These are phyloP conservation scores for Lasaia peninsularis DNA, from an alignment of 1,140 invertebrate genomes.

Conservation along the genomic window DNA sequence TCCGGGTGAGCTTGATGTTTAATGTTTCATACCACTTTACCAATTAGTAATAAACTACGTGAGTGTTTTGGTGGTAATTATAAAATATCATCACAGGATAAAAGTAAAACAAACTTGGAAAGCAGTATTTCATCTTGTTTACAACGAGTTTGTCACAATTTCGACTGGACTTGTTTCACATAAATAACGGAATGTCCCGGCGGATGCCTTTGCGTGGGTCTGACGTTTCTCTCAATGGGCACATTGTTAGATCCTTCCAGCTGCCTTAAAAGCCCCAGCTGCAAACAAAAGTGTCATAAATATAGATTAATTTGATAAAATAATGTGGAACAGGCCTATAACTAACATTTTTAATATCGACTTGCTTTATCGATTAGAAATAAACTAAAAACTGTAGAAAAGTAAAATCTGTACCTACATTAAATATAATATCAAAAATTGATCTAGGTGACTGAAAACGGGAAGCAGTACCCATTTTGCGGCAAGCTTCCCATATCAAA, in stretches of 20 bases:
- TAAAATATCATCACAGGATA: no score
- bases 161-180: constrained; percentile 63
- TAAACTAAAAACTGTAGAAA: neutral
- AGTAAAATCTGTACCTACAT: no score
- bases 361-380: neutral
- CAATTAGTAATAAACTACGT: no score
- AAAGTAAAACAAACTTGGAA: constrained; percentile 19
- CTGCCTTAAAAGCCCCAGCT: constrained; percentile 59
- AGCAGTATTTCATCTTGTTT: constrained; percentile 5
- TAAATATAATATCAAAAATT: no score
- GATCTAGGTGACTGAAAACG: no score
- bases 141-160: constrained; percentile 42
- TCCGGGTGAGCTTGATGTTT: no score
- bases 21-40: no score
- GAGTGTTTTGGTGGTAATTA: no score
- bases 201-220: constrained; percentile 64
- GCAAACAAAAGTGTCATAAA: constrained; percentile 26
- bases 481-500: no score
- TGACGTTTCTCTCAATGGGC: constrained; percentile 62
- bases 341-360: neutral
- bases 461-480: no score
- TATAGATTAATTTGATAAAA: neutral
- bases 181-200: constrained; percentile 68
- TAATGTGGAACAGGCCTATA: neutral
- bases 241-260: constrained; percentile 52